Evolutionary conservation across 2,113 vertebrate species (phyloP).

Genomic region (Bubo bubo): DNA sequence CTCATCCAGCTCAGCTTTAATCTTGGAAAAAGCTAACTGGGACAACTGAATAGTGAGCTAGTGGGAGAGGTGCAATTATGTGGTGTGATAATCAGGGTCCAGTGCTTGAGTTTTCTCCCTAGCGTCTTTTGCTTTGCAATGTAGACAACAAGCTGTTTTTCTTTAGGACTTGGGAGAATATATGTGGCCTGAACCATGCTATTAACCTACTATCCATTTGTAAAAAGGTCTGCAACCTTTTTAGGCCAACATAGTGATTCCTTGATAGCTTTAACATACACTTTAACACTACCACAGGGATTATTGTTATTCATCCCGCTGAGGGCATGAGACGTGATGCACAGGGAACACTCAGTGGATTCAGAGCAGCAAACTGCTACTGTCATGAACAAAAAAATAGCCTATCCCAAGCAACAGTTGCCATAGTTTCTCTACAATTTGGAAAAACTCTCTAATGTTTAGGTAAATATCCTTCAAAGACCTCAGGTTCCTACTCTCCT

Average conservation of each 20-base stretch:
- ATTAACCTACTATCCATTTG: neutral
- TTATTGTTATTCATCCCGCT: neutral
- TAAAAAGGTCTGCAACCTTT: neutral
- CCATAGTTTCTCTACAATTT: neutral
- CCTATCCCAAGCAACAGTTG: neutral
- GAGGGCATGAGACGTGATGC: neutral
- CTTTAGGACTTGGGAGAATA: neutral
- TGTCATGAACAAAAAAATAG: neutral
- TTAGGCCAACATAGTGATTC: neutral
- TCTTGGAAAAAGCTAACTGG: neutral
- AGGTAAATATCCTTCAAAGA: neutral
- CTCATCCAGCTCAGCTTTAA: neutral
- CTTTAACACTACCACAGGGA: neutral
- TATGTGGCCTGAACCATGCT: neutral
- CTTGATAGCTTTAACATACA: neutral
- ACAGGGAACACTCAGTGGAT: rapidly evolving
- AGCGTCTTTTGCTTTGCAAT: neutral
- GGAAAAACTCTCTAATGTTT: neutral
- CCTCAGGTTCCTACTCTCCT: neutral
- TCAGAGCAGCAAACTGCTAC: neutral
- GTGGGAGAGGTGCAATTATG: neutral
- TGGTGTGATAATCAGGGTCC: neutral
- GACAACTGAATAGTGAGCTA: neutral
- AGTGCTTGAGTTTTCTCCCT: neutral
- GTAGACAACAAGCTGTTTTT: neutral